phyloP scores from a whole-genome alignment of 1,140 invertebrate genomes.

The Drosophila equinoxialis region DNA sequence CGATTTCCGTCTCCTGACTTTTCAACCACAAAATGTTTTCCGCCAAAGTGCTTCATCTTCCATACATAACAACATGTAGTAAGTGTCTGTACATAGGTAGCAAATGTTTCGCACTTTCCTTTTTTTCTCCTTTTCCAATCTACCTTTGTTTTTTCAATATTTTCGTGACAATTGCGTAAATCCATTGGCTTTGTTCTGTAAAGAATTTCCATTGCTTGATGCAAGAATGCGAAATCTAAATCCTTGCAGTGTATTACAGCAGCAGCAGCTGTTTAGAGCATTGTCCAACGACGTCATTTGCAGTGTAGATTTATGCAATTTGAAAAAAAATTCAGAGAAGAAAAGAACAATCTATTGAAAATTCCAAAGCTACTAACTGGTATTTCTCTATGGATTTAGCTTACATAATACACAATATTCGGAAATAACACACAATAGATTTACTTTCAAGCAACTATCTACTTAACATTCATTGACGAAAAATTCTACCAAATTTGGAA shows the following conservation, averaged over 20 bases:
- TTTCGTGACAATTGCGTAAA: conserved; percentile 57
- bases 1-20: conserved; percentile 63
- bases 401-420: background rate
- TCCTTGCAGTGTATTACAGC: conserved; percentile 12
- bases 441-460: no score
- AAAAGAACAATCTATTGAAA: conserved; percentile 31
- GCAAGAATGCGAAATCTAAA: conserved; percentile 34
- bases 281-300: conserved; percentile 50
- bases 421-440: no score
- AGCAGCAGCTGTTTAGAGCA: conserved; percentile 11
- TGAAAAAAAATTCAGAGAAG: conserved; percentile 39
- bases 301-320: conserved; percentile 35
- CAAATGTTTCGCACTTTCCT: background rate
- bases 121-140: background rate
- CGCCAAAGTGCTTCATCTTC: background rate
- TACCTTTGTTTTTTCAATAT: conserved; percentile 1
- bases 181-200: conserved; percentile 45
- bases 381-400: conserved; percentile 2
- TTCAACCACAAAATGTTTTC: conserved; percentile 47
- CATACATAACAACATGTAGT: no score
- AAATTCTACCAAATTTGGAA: no score
- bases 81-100: background rate
- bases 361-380: background rate
- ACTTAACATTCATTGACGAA: no score
- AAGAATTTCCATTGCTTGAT: conserved; percentile 33